phyloP scores from a whole-genome alignment of 2,113 vertebrate genomes.

The Ivindomyrus marchei region DNA sequence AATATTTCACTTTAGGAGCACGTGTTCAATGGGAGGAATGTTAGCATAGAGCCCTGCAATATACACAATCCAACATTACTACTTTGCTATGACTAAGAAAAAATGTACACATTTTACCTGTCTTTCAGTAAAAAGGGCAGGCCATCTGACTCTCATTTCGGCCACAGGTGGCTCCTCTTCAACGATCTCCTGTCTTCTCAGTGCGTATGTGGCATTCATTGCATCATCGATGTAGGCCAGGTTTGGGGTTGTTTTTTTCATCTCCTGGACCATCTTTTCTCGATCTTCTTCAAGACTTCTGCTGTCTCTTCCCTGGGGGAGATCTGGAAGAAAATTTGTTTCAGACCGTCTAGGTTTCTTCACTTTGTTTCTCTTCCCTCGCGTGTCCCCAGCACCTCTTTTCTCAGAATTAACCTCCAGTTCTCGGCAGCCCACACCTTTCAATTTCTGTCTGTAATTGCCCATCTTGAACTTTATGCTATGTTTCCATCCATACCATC shows the following conservation, averaged over 20 bases:
- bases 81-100: neutral
- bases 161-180: conserved; percentile 25
- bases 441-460: too few relatives aligned
- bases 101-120: conserved; percentile 11
- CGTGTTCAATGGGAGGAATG: too few relatives aligned
- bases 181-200: conserved; percentile 22
- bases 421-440: too few relatives aligned
- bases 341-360: conserved; percentile 21
- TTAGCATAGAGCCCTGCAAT: too few relatives aligned
- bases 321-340: conserved; percentile 16
- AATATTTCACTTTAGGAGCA: too few relatives aligned
- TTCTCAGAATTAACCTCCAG: too few relatives aligned
- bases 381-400: too few relatives aligned
- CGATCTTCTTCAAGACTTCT: conserved; percentile 11
- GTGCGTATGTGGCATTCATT: conserved; percentile 16
- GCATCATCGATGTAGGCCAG: neutral
- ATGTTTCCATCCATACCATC: neutral
- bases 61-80: too few relatives aligned
- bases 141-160: conserved; percentile 2
- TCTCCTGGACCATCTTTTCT: conserved; percentile 12
- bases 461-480: too few relatives aligned
- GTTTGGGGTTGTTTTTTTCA: conserved; percentile 18
- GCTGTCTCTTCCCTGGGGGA: neutral
- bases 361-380: conserved; percentile 13
- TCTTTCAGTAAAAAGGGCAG: conserved; percentile 18